Evolutionary conservation across 2,888 invertebrate genomes (phyloP), one percentile per base, ranked within the genome.

Genomic region (Thymelicus acteon): DNA sequence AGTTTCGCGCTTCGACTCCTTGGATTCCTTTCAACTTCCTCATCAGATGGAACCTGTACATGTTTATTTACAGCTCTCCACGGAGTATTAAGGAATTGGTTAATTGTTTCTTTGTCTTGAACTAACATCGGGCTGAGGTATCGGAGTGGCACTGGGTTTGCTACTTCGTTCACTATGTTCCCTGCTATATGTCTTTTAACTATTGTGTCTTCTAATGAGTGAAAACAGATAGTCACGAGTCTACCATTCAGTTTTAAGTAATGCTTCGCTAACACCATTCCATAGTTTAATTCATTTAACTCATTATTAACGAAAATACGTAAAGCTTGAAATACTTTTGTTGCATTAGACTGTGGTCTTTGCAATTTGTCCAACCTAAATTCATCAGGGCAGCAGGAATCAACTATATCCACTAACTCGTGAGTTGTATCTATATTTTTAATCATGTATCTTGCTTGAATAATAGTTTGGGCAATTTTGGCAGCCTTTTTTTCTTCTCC

Each of bases 261-360:
- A 82, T 95, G 95, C 74, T 96, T 95, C 0, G 98, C 97, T 68
- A 98, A 80, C 37, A 97, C 85, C 88, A 99, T 95, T 0, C 96
- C 98, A 85, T 97, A 97, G 91, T 98, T 97, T 1, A 99, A 95
- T 94, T 99, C 98, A 86, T 99, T 99, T 0, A 99, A 90, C 92
- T 99, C 99, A 86, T 99, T 97, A 85, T 99, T 99, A 0, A 99
- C 97, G 89, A 99, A 98, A 80, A 99, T 99, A 73, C 99, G 94
- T 73, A 99, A 87, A 0, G 99, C 99, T 93, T 98, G 95, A 90
- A 99, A 99, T 0, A 98, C 96, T 94, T 98, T 98, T 0, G 98
- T 98, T 0, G 98, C 99, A 72, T 95, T 95, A 80, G 98, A 98
- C 3, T 96, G 91, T 2, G 95, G 95, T 73, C 98, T 93, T 71